phyloP scores from a whole-genome alignment of 2,888 invertebrate genomes.

The Aricia artaxerxes region DNA sequence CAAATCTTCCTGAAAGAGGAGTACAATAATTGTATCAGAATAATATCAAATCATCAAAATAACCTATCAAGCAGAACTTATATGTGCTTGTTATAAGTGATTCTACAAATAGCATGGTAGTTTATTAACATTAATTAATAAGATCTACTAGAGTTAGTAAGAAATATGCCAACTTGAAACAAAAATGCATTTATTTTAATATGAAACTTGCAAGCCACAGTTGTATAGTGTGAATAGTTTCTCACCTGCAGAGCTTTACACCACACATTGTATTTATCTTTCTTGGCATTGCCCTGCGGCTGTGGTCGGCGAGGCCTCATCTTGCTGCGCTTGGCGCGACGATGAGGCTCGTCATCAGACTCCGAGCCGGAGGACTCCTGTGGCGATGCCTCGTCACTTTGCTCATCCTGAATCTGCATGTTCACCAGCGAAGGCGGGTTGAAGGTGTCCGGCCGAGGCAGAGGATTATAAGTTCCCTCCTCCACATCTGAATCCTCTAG shows the following conservation, averaged over 20 bases:
- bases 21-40: not conserved
- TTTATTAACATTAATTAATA: not conserved
- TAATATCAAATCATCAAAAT: too few relatives aligned
- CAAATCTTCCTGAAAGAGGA: slow-evolving; percentile 85
- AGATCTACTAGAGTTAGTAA: not conserved
- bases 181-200: too few relatives aligned
- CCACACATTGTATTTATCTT: slow-evolving; percentile 91
- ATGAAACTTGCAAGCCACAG: not conserved
- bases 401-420: slow-evolving; percentile 81
- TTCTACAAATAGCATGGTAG: too few relatives aligned
- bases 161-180: too few relatives aligned
- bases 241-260: slow-evolving; percentile 77
- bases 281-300: slow-evolving; percentile 64
- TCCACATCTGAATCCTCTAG: slow-evolving; percentile 76
- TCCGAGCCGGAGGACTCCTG: slow-evolving; percentile 77
- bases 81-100: too few relatives aligned
- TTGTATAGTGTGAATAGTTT: not conserved
- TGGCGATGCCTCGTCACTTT: slow-evolving; percentile 79
- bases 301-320: slow-evolving; percentile 58
- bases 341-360: slow-evolving; percentile 80
- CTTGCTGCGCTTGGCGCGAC: slow-evolving; percentile 78
- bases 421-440: slow-evolving; percentile 73
- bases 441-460: slow-evolving; percentile 78
- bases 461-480: slow-evolving; percentile 78
- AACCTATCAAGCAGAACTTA: too few relatives aligned